Percentiles rank a stretch among this genome's conserved stretches.
Conservation (phyloP, 1,140 invertebrate species). For the Trachelipus rathkii region DNA sequence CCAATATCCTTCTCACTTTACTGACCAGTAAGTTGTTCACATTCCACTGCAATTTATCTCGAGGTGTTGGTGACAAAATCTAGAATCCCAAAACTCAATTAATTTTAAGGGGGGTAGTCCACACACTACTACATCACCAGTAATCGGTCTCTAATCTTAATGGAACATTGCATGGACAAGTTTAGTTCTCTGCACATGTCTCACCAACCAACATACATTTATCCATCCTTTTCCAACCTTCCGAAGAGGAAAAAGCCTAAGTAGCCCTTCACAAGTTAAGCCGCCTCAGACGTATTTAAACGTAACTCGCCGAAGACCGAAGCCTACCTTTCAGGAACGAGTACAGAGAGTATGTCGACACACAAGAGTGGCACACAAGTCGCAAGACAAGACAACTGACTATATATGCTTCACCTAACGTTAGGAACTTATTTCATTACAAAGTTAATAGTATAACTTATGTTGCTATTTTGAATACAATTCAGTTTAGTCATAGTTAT, state of each 20-base stretch:
- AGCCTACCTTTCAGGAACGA: conserved; percentile 7
- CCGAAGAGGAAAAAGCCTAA: conserved; percentile 38
- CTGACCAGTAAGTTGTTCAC: too few species aligned
- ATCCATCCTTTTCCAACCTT: not conserved
- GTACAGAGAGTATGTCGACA: conserved; percentile 18
- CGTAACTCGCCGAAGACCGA: conserved; percentile 46
- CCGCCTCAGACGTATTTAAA: conserved; percentile 48
- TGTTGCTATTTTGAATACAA: too few species aligned
- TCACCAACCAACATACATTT: conserved; percentile 27
- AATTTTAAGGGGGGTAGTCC: not conserved
- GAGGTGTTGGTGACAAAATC: too few species aligned
- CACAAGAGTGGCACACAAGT: conserved; percentile 63
- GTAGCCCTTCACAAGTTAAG: conserved; percentile 40
- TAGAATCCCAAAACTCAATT: not conserved
- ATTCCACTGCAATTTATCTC: too few species aligned
- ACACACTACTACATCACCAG: not conserved
- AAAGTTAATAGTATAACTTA: conserved; percentile 47
- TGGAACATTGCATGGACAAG: conserved; percentile 28
- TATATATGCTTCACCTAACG: conserved; percentile 60
- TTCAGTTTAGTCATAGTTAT: too few species aligned
- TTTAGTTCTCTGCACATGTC: conserved; percentile 24
- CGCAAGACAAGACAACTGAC: conserved; percentile 75
- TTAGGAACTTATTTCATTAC: conserved; percentile 50
- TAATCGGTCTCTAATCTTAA: conserved; percentile 29
- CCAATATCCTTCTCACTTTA: too few species aligned